Evolutionary conservation across 2,888 invertebrate species (phyloP).

Genomic region (Pseudanteris insignis): DNA sequence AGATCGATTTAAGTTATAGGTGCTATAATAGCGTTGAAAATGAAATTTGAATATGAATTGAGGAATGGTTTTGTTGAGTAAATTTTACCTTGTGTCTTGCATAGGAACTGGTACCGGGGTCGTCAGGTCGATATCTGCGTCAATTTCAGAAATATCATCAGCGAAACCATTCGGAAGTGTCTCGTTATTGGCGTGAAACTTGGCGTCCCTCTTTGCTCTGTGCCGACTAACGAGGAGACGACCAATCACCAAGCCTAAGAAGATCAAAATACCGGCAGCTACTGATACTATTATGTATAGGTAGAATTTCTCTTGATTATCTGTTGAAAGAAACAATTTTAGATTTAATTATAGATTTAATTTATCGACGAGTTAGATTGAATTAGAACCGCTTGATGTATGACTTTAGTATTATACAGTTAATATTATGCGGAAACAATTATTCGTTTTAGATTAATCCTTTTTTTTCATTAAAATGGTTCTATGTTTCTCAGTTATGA

Average conservation of each 20-base stretch:
- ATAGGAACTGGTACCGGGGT: slow-evolving; percentile 73
- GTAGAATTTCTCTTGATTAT: slow-evolving; percentile 82
- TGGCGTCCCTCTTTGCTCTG: slow-evolving; percentile 72
- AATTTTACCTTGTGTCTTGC: slow-evolving; percentile 60
- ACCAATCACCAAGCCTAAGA: slow-evolving; percentile 77
- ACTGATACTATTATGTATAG: slow-evolving; percentile 84
- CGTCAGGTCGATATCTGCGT: slow-evolving; percentile 80
- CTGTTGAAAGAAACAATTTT: slow-evolving; percentile 66
- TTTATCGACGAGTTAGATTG: too few relatives aligned
- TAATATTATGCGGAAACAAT: too few relatives aligned
- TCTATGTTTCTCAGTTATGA: too few relatives aligned
- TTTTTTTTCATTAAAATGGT: too few relatives aligned
- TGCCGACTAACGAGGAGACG: slow-evolving; percentile 77
- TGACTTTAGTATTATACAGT: too few relatives aligned
- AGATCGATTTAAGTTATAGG: too few relatives aligned
- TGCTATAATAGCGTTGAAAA: too few relatives aligned
- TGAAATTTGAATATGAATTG: too few relatives aligned
- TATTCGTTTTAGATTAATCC: too few relatives aligned
- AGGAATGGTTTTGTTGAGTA: too few relatives aligned
- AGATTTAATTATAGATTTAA: not conserved
- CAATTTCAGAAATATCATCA: slow-evolving; percentile 87
- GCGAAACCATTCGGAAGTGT: slow-evolving; percentile 83
- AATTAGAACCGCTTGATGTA: too few relatives aligned
- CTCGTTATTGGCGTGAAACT: slow-evolving; percentile 78
- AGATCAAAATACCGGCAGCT: slow-evolving; percentile 76